Base-by-base conservation (phyloP, 2,888 invertebrate genomes). In the Drosophila hamatofila region DNA sequence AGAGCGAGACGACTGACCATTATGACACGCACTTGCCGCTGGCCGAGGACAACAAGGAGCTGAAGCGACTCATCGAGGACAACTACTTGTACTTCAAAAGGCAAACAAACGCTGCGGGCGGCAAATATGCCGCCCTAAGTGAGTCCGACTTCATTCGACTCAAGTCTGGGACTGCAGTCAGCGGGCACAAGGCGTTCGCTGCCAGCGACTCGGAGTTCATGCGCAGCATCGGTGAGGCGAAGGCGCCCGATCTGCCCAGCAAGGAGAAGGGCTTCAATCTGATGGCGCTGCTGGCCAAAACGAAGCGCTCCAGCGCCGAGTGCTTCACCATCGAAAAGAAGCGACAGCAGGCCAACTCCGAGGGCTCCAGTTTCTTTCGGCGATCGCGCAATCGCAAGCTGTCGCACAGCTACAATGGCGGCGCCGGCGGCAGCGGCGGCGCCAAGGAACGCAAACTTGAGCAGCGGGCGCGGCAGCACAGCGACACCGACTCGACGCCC, bases 61-160 rank as follows among this genome's bases (percentile, higher is more conserved):
- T 93, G 48, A 93, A 93, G 68, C 92, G 93, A 25, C 91, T 93
- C 37, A 93, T 93, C 67, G 93, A 93, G 67, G 92, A 93, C 65
- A 93, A 93, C 68, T 93, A 92, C 76, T 83, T 93, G 75, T 93
- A 92, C 77, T 93, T 88, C 69, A 92, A 91, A 62, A 91, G 91
- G 71, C 93, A 93, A 74, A 84, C 83, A 4, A 80, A 70, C 2
- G 72, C 64, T 0, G 78, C 75, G 4, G 78, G 85, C 7, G 72
- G 83, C 39, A 92, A 91, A 64, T 91, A 88, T 64, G 88, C 92
- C 2, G 93, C 93, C 4, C 73, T 92, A 1, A 93, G 93, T 66
- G 93, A 93, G 64, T 91, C 92, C 8, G 93, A 93, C 74, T 93
- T 93, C 51, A 92, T 92, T 21, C 83, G 91, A 7, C 78, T 93